phyloP scores from a whole-genome alignment of 2,888 invertebrate genomes.

The Coenonympha glycerion region DNA sequence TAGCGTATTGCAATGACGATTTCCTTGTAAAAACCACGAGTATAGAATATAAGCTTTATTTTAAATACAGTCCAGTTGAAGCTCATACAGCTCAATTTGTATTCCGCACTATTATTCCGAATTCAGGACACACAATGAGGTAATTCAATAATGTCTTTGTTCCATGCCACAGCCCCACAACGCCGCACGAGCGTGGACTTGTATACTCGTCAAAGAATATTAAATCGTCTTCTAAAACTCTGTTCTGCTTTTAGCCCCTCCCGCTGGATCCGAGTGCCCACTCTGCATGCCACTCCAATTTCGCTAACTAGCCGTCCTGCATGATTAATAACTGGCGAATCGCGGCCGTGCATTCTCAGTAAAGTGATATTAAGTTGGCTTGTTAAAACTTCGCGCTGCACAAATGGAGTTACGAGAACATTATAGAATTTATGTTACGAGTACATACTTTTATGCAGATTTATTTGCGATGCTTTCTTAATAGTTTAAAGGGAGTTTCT shows the following conservation, averaged over 20 bases:
- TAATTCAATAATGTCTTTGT: slow-evolving; percentile 38
- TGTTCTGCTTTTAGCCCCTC: slow-evolving; percentile 27
- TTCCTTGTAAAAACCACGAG: background rate
- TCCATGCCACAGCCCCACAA: slow-evolving; percentile 31
- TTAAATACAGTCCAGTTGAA: slow-evolving; percentile 12
- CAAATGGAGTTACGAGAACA: slow-evolving; percentile 60
- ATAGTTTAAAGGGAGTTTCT: too few species aligned
- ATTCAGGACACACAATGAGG: slow-evolving; percentile 33
- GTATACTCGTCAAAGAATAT: slow-evolving; percentile 39
- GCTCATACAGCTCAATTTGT: slow-evolving; percentile 25
- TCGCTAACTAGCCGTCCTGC: slow-evolving; percentile 69
- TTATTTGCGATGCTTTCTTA: background rate
- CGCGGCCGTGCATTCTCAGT: slow-evolving; percentile 68
- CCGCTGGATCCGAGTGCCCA: slow-evolving; percentile 30
- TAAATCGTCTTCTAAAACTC: slow-evolving; percentile 37
- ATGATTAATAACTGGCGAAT: slow-evolving; percentile 74
- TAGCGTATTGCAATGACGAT: background rate
- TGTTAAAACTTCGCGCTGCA: slow-evolving; percentile 71
- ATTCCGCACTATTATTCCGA: slow-evolving; percentile 30
- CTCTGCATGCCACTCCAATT: slow-evolving; percentile 55
- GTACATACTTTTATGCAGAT: slow-evolving; percentile 27
- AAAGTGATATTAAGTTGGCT: slow-evolving; percentile 76
- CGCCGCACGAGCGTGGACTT: slow-evolving; percentile 29
- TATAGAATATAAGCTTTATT: background rate
- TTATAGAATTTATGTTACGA: slow-evolving; percentile 51